Conservation (phyloP, 1,140 invertebrate genomes). For the Hestina assimilis region DNA sequence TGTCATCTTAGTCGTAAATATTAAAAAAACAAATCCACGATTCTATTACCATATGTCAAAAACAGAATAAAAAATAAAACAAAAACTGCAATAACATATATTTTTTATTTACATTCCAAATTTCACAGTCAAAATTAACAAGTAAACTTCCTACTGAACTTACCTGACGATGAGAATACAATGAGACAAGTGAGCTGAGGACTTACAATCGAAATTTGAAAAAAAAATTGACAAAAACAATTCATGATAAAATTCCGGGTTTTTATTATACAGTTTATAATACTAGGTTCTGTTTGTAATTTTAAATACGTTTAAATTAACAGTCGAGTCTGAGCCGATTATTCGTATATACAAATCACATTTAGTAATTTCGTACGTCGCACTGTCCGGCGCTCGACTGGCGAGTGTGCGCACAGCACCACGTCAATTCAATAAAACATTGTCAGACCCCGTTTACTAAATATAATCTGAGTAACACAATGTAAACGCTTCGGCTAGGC, state of each 20-base stretch:
- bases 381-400: background rate
- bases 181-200: conserved; percentile 24
- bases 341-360: conserved; percentile 49
- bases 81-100: conserved; percentile 66
- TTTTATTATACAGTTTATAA: no score
- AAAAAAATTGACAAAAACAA: no score
- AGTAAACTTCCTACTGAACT: conserved; percentile 48
- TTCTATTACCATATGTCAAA: background rate
- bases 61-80: conserved; percentile 34
- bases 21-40: no score
- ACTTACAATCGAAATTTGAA: no score
- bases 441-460: conserved; percentile 33
- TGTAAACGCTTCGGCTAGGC: conserved; percentile 39
- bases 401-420: conserved; percentile 2
- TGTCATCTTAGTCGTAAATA: no score
- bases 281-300: no score
- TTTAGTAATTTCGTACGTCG: conserved; percentile 22
- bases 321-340: conserved; percentile 34
- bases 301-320: no score
- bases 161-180: conserved; percentile 52
- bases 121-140: conserved; percentile 71
- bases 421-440: conserved; percentile 16
- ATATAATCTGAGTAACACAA: conserved; percentile 13
- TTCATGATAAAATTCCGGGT: no score
- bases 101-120: conserved; percentile 76